Evolutionary conservation across 2,888 invertebrate genomes (phyloP), one percentile per base, ranked within the genome.

Genomic region (Steinernema hermaphroditum): DNA sequence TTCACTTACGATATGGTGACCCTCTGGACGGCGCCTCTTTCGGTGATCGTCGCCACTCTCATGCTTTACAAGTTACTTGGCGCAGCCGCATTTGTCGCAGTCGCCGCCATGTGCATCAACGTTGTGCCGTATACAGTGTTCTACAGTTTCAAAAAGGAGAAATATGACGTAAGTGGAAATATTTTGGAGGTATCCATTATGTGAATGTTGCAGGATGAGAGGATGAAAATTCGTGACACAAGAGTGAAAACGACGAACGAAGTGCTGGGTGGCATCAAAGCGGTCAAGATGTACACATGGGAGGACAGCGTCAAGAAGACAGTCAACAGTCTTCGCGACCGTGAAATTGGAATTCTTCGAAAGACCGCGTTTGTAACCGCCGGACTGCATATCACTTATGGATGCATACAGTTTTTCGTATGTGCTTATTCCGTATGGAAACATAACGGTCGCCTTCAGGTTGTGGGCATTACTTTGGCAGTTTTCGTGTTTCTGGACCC

Each of bases 211-310:
- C n/a, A 88, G 86, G 92, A 93, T 70, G 90, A 90, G 77, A 94
- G 94, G 88, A 94, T 96, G 94, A 93, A 93, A 85, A 92, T 92
- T 87, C 95, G 96, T 88, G 95, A 96, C 85, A 92, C 93, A 85
- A 90, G 95, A 81, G 93, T 95, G 0, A 94, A 94, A 85, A 89
- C 94, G 71, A 94, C 94, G 93, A 94, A 93, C 84, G 95, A 95
- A 89, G 92, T 94, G 77, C 90, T 95, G 72, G 93, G 92, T 87
- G 94, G 94, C 69, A 94, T 95, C 79, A 95, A 94, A 90, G 84
- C 85, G 24, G 78, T 90, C 71, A 89, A 89, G 80, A 82, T 90
- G 79, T 88, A 90, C 83, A 89, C 89, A 1, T 90, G 90, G 90
- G 90, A 90, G 81, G 81, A 82, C 24, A 83, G 82, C 68, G 81